Percentiles rank a stretch among this genome's conserved stretches.
phyloP scores from a whole-genome alignment of 2,113 vertebrate genomes.

The Catharus minimus region DNA sequence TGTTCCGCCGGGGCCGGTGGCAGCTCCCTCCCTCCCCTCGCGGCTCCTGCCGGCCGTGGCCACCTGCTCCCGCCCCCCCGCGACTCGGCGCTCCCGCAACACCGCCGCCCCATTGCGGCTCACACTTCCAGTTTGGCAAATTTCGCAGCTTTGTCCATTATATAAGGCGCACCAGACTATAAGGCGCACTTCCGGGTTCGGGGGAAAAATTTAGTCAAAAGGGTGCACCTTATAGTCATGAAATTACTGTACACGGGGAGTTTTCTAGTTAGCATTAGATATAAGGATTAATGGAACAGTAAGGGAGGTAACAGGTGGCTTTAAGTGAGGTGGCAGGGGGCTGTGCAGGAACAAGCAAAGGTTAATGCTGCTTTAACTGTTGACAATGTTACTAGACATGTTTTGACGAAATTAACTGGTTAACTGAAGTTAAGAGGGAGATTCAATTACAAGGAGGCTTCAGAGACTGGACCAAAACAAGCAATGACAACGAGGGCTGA shows the following conservation, averaged over 20 bases:
- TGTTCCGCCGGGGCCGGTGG: too few species aligned
- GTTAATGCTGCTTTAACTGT: background rate
- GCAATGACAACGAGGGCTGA: background rate
- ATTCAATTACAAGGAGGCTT: background rate
- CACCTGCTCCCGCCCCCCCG: too few species aligned
- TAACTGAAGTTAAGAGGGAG: background rate
- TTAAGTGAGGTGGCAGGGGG: background rate
- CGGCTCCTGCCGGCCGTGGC: too few species aligned
- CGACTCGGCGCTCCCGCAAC: too few species aligned
- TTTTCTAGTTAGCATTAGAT: background rate
- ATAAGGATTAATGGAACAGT: background rate
- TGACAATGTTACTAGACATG: background rate
- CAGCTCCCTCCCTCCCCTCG: too few species aligned
- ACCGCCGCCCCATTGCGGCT: too few species aligned
- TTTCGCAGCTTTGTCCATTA: too few species aligned
- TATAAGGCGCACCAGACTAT: too few species aligned
- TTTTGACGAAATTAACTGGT: background rate
- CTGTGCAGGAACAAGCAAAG: background rate
- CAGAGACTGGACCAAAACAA: background rate
- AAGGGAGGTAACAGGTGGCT: background rate
- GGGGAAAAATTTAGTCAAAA: too few species aligned
- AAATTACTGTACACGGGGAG: background rate
- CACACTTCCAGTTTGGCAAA: too few species aligned
- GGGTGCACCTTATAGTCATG: too few species aligned
- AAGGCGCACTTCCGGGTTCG: too few species aligned